Base-by-base conservation (phyloP, 2,113 vertebrate species). In the Nematolebias whitei region DNA sequence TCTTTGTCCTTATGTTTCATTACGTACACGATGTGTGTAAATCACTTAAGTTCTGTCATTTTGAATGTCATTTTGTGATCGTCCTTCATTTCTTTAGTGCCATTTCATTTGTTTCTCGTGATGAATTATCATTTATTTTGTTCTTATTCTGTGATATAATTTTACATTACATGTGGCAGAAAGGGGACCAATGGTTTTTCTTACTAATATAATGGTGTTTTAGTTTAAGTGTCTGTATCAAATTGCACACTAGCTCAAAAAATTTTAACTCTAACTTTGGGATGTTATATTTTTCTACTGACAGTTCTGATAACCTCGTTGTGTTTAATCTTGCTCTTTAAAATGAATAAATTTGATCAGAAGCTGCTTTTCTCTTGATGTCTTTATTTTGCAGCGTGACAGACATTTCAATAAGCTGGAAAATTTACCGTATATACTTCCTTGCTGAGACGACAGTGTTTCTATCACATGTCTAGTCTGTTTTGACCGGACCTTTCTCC, bases 281-380 rank as follows among this genome's bases (percentile, higher is more conserved):
- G 18, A 13, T 70, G 23, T 65, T 76, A 63, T 20, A 22, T 4
- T 15, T 63, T 67, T 55, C 41, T 49, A 58, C 1, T 55, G 3
- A 0, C 47, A 45, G 48, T 40, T 55, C 7, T 29, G 26, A 62
- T 50, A 43, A 41, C 56, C 16, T 69, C 24, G 75, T 47, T 86
- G 75, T 87, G 50, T 68, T 65, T 4, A 62, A 58, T 15, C 32
- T 53, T 84, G 35, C 65, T 63, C 22, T 81, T 78, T 69, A 52
- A 74, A 80, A 83, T 41, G 1, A 90, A 90, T 87, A 90, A 89
- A 90, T 87, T 85, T 84, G 49, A 79, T 77, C 79, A 78, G 61
- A 73, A 41, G 74, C 69, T 71, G 58, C 60, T 67, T 60, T 55
- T 85, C 71, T 91, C 74, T 63, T 66, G 45, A 85, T 75, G 80